Evolutionary conservation across 2,113 vertebrate species (phyloP).

Genomic region (Hylia prasina): DNA sequence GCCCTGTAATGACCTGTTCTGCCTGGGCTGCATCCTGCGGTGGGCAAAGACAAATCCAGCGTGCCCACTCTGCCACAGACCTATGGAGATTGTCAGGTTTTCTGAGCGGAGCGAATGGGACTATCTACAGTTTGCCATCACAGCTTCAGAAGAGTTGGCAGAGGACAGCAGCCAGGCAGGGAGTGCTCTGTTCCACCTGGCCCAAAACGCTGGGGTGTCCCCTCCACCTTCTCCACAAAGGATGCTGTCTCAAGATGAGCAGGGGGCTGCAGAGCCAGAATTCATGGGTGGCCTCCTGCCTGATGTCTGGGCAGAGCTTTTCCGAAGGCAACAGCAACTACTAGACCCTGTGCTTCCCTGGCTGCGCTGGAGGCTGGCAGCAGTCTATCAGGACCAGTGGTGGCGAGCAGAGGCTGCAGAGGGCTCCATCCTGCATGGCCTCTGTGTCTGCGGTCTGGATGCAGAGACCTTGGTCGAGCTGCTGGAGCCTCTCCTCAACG

Average conservation of each 20-base stretch:
- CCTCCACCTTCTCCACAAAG: not conserved
- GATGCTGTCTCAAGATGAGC: not conserved
- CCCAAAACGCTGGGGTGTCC: not conserved
- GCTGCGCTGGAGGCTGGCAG: not conserved
- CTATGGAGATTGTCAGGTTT: not conserved
- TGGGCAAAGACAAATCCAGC: not conserved
- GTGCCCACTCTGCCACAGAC: not conserved
- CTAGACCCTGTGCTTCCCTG: not conserved
- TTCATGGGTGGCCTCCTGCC: not conserved
- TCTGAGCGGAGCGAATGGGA: not conserved
- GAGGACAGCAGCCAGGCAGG: not conserved
- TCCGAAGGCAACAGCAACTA: not conserved
- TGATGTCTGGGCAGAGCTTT: not conserved
- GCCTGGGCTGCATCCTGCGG: not conserved
- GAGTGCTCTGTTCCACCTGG: accelerated
- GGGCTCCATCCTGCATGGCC: not conserved
- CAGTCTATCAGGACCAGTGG: not conserved
- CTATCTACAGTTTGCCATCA: not conserved
- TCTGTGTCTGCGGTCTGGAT: not conserved
- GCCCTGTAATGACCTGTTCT: not conserved
- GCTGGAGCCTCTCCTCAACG: not conserved
- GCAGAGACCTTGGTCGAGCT: not conserved
- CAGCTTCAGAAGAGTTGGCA: not conserved
- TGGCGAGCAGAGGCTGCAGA: not conserved
- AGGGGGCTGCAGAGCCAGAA: not conserved